Evolutionary conservation across 2,797 vertebrate genomes (phyloP), one percentile per base, ranked within the genome.

Genomic region (Rhynchotus rufescens): DNA sequence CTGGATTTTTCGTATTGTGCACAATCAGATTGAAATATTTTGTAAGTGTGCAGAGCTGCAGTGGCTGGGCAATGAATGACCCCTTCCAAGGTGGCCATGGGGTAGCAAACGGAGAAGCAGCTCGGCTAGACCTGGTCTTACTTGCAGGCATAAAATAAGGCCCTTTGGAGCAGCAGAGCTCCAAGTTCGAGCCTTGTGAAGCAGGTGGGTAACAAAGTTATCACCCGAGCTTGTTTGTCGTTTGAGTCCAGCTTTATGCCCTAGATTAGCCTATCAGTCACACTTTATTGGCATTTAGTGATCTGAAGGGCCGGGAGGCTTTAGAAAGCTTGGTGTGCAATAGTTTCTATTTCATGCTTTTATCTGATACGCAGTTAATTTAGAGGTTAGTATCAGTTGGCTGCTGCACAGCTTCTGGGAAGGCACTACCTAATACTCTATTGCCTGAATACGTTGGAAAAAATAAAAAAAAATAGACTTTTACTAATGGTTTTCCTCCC

Each of bases 21-120:
- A 60, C 51, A 47, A 20, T 42, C 47, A 30, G 14, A 15, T 4
- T 25, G 67, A n/a, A 28, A 4, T 3, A 20, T 47, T 13, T 62
- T 5, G 47, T 51, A 56, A 25, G 13, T 6, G 1, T 17, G 32
- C 51, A 38, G 65, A 34, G 14, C 1, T 12, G 76, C 52, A 59
- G 5, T 1, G 15, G 59, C 3, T 15, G 62, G 47, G 54, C 47
- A 51, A 0, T 1, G 38, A 51, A 6, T 0, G 0, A 9, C 36
- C 32, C 76, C 66, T 36, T 4, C 9, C 1, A 9, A 28, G 60
- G 11, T 61, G 47, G 81, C 42, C 44, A 17, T 80, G 14, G 32
- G 17, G 60, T 4, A 52, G 40, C 10, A 32, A 64, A 17, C 7
- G n/a, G n/a, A 32, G 67, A 44, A 86, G 6, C 23, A 15, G 22